Base-by-base conservation (phyloP, 2,888 invertebrate genomes). In the Cataglyphis altisquamis region DNA sequence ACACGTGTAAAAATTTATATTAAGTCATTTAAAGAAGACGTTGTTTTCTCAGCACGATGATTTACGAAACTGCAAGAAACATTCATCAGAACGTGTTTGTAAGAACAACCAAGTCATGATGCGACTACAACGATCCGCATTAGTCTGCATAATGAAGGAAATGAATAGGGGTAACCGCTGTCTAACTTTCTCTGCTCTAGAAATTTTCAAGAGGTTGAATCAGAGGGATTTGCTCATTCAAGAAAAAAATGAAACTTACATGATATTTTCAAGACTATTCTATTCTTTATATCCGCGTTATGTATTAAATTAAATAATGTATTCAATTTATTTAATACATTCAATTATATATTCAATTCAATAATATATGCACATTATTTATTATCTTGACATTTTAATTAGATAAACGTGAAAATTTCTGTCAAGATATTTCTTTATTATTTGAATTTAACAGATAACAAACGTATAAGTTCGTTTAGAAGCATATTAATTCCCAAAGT, bases 121-220 rank as follows among this genome's bases (percentile, higher is more conserved):
- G 72, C 60, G 39, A n/a, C 39, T 73, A 62, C 62, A 62, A 41
- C 29, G n/a, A 62, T 73, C 18, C 72, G 60, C 60, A 73, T 73
- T 73, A 73, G 62, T 73, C 41, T 29, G 62, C 73, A 62, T 41
- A 73, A 73, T 73, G 62, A 73, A 73, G 62, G 1, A 73, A 62
- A 73, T 62, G 41, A 73, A 73, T 73, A 62, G 41, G 72, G n/a
- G 12, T 41, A 73, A 62, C 41, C 9, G 45, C 1, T 3, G 39
- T 52, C 52, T n/a, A 73, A 73, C 41, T 73, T 62, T 62, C 29
- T 41, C 29, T 41, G 6, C n/a, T 73, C 25, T 41, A 41, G 12
- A 73, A 73, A 62, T 62, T 29, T 41, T 41, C 29, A 41, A 41
- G n/a, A 73, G 29, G 2, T 73, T 41, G 8, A 73, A 41, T 73